Evolutionary conservation across 2,797 vertebrate genomes (phyloP), one percentile per base, ranked within the genome.

Genomic region (Enteromius trimaculatus): DNA sequence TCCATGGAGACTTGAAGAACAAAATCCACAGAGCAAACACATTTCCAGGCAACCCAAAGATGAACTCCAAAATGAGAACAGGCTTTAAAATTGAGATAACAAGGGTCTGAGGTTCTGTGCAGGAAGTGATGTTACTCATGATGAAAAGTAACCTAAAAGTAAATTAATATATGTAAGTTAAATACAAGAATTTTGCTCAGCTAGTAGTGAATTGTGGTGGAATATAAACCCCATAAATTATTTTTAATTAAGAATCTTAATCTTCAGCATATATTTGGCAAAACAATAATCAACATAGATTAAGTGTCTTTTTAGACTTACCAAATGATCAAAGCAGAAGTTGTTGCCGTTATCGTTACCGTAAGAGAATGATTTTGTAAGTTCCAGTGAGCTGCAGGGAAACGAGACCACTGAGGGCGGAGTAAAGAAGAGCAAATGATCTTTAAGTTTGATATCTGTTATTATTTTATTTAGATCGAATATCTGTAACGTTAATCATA

Each of bases 1-100:
- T 92, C 91, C 92, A 92, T 17, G 29, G 81, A 82, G 88, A 94
- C 85, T 92, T 90, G 29, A 92, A 94, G 75, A 91, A 93, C 89
- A 97, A 95, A 23, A 95, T 91, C 77, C 90, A 94, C 68, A 95
- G 86, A 17, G 92, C 92, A 1, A 95, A 0, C 1, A 92, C 55
- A 10, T 89, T 94, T 72, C 84, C 86, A 1, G 92, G 90, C 75
- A 94, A 69, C 1, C 95, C 95, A 0, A 96, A 86, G 17, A 94
- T 84, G 0, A 96, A 90, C 80, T 95, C 93, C 64, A 91, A 77
- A 60, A 93, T 92, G 87, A 96, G 85, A 14, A 94, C 2, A 0
- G 92, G 84, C 0, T 87, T 88, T 69, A 94, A 39, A 29, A 93
- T 80, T 0, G 37, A 58, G 53, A 66, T n/a, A 7, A 77, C 72